Percentiles rank a stretch among this genome's conserved stretches.
Conservation (phyloP, 2,113 vertebrate genomes). For the Cyprinodon brontotheroides region DNA sequence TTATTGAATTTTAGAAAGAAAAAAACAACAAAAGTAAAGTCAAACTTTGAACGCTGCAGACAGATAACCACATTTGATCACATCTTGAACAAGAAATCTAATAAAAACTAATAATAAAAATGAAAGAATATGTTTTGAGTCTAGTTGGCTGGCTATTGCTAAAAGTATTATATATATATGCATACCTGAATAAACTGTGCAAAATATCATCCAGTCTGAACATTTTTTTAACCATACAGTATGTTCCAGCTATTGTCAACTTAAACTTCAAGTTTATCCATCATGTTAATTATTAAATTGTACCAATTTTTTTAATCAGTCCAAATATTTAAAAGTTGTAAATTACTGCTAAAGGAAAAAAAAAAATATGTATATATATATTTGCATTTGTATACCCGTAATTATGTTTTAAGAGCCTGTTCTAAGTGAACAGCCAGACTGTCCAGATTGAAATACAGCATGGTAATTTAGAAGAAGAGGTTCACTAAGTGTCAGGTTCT, state of each 20-base stretch:
- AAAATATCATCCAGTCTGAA: background rate
- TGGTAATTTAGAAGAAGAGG: conserved; percentile 5
- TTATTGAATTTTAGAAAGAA: background rate
- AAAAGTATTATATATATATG: background rate
- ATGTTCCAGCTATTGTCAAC: background rate
- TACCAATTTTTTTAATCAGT: background rate
- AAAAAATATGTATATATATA: too few relatives aligned
- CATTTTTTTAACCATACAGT: too few relatives aligned
- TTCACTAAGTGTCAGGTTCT: conserved; percentile 5
- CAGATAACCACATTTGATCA: conserved; percentile 6
- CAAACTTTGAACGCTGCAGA: conserved; percentile 20
- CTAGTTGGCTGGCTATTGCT: conserved; percentile 23
- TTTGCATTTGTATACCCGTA: background rate
- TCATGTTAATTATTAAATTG: background rate
- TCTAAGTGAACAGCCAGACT: conserved; percentile 2
- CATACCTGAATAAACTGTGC: conserved; percentile 8
- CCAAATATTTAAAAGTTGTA: background rate
- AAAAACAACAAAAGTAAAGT: conserved; percentile 1
- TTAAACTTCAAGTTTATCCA: background rate
- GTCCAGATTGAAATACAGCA: conserved; percentile 4
- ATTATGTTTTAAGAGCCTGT: background rate
- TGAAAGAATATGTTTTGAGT: background rate
- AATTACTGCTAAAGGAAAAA: background rate
- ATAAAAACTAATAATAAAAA: too few relatives aligned
- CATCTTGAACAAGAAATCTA: conserved; percentile 4